These are phyloP conservation scores for Daphoenositta chrysoptera DNA, from an alignment of 2,113 vertebrate species.

Conservation along the genomic window DNA sequence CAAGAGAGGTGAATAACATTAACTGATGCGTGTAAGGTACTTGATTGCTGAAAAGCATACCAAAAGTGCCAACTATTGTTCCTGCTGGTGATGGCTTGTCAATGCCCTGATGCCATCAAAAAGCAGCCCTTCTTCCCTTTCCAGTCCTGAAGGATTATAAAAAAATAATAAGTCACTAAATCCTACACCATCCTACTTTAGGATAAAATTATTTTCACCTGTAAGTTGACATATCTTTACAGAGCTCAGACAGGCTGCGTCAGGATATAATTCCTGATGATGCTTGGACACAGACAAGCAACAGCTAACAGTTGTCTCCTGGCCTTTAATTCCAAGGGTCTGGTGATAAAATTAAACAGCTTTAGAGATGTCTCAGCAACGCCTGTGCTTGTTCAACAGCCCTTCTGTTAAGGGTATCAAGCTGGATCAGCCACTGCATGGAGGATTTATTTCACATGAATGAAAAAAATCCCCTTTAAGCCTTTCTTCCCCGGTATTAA, in stretches of 20 bases:
- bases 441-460: constrained; percentile 16
- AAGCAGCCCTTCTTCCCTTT: not conserved
- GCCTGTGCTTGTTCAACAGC: constrained; percentile 3
- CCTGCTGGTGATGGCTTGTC: not conserved
- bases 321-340: not conserved
- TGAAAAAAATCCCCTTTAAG: constrained; percentile 27
- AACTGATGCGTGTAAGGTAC: not conserved
- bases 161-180: not conserved
- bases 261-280: not conserved
- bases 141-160: not conserved
- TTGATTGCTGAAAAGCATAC: not conserved
- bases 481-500: not conserved
- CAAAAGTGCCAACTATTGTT: not conserved
- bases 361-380: not conserved
- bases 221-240: not conserved
- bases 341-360: constrained; percentile 17
- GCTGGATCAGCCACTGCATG: not conserved
- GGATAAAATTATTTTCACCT: not conserved
- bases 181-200: not conserved
- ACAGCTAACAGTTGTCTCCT: not conserved
- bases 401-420: constrained; percentile 32
- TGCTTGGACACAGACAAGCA: not conserved
- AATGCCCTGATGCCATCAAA: not conserved
- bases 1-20: constrained; percentile 17
- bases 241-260: not conserved